A percentile compares a stretch with the other conserved stretches of the same genome.
phyloP scores from a whole-genome alignment of 2,797 vertebrate species.

The Sternotherus odoratus region DNA sequence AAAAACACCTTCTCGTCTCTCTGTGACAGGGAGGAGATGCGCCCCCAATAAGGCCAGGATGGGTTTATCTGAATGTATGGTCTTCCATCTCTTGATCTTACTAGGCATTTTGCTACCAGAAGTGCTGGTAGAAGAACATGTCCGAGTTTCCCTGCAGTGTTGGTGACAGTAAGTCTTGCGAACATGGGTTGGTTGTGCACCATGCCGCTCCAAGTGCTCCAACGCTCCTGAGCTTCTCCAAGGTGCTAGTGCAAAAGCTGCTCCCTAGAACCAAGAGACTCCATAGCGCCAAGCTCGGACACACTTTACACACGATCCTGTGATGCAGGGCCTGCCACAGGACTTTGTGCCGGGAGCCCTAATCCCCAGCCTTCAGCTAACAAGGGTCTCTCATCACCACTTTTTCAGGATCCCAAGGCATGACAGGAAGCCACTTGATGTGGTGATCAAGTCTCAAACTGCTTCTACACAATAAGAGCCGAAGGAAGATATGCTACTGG shows the following conservation, averaged over 20 bases:
- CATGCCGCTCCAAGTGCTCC: neutral
- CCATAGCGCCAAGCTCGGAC: neutral
- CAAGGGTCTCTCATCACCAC: neutral
- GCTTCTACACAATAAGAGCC: neutral
- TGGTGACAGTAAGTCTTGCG: neutral
- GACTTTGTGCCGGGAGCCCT: neutral
- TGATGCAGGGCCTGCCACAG: neutral
- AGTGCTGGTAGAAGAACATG: neutral
- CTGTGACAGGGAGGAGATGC: fast-evolving
- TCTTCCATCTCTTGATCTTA: neutral
- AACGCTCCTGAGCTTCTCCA: neutral
- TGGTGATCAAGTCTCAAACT: neutral
- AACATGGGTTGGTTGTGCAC: neutral
- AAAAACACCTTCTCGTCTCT: neutral
- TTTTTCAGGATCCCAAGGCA: neutral
- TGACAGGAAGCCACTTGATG: neutral
- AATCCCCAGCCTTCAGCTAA: neutral
- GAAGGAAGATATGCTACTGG: too few species aligned
- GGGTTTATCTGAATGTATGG: neutral
- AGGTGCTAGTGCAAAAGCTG: neutral
- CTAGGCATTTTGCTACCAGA: neutral
- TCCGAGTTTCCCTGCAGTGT: neutral
- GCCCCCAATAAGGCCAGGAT: neutral
- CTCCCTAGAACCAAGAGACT: neutral
- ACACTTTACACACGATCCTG: neutral